Evolutionary conservation across 2,113 vertebrate genomes (phyloP), one percentile per base, ranked within the genome.

Genomic region (Brienomyrus brachyistius): DNA sequence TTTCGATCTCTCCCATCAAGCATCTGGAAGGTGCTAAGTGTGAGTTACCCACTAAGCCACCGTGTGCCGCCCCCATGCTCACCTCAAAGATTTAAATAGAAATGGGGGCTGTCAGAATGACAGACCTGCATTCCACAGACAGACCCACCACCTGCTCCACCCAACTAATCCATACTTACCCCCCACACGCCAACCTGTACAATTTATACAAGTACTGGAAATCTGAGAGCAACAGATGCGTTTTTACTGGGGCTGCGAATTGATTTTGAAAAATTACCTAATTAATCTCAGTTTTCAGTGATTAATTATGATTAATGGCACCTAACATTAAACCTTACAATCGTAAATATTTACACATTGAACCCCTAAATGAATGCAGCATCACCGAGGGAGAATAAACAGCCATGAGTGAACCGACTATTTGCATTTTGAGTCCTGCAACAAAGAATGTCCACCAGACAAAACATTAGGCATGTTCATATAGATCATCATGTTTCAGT

Each of bases 361-460:
- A 70, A 70, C n/a, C n/a, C 62, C 10, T 70, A 70, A 4, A 70
- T 70, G 31, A 31, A 70, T 70, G 62, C 10, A 70, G 62, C 31
- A 70, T 13, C 86, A 90, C 90, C 90, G 56, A 27, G 56, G 31
- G 19, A 56, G 83, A 52, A 51, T 19, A 56, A 9, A 80, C 66
- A 80, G 17, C 66, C 70, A 11, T 51, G 23, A 17, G 21, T 10
- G n/a, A 27, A 87, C 27, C 19, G 7, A 15, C 10, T 51, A 8
- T 54, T 21, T 87, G 51, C 27, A 87, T 87, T 31, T 35, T 86
- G 88, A 17, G 62, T 35, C 66, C 21, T 17, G 47, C 17, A 47
- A 88, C 21, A 48, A 23, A 8, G 59, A 74, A 74, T 31, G 54
- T 47, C 59, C n/a, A 31, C 40, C 43, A 27, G 54, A 48, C n/a